phyloP scores from a whole-genome alignment of 2,113 vertebrate genomes.

The Crotalus tigris region DNA sequence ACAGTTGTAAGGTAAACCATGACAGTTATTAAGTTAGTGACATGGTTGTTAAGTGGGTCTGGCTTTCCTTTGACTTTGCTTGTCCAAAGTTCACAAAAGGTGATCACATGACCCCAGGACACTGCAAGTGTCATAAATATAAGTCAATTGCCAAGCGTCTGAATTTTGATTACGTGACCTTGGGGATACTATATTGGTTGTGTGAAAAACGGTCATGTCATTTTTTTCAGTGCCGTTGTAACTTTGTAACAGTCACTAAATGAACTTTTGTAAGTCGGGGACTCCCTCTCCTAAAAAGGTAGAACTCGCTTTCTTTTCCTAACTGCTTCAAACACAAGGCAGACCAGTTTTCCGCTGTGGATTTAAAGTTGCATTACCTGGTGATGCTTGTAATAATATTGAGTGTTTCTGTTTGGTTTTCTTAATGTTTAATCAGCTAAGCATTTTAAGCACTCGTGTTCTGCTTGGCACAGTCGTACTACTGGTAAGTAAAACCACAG shows the following conservation, averaged over 20 bases:
- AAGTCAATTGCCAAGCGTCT: neutral
- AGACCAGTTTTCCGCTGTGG: conserved; percentile 46
- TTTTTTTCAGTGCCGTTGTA: neutral
- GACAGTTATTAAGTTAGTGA: neutral
- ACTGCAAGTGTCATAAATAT: neutral
- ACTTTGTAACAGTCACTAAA: neutral
- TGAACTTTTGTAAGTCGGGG: neutral
- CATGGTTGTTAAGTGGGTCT: neutral
- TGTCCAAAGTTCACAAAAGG: neutral
- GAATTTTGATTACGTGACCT: neutral
- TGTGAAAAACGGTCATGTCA: neutral
- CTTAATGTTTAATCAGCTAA: conserved; percentile 42
- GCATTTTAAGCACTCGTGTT: conserved; percentile 40
- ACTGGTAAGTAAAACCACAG: conserved; percentile 48
- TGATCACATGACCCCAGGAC: neutral
- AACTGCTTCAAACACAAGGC: conserved; percentile 50
- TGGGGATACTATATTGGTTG: neutral
- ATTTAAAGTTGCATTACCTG: conserved; percentile 61
- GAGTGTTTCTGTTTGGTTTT: conserved; percentile 27
- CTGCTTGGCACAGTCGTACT: conserved; percentile 30
- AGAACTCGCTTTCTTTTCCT: conserved; percentile 66
- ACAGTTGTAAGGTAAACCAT: no score
- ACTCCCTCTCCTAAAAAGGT: conserved; percentile 61
- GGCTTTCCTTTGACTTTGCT: neutral
- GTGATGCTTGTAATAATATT: conserved; percentile 54